phyloP scores from a whole-genome alignment of 2,888 invertebrate genomes.

The Dolomedes plantarius region DNA sequence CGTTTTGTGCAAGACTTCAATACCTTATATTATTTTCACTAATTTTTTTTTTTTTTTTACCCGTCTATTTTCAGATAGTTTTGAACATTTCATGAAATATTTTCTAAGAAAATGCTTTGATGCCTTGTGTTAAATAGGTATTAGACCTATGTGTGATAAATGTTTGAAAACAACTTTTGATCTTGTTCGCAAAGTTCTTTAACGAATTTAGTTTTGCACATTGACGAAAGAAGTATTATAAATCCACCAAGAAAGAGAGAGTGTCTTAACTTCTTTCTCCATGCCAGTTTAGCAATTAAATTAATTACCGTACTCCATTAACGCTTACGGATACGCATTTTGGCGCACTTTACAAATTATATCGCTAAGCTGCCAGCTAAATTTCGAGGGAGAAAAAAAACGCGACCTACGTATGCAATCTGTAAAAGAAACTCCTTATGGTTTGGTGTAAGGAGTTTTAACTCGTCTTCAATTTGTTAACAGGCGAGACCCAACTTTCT shows the following conservation, averaged over 20 bases:
- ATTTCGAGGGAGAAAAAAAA: slow-evolving; percentile 15
- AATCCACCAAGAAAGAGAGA: slow-evolving; percentile 6
- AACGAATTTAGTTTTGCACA: too few species aligned
- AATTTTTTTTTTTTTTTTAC: too few species aligned
- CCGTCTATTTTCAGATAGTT: too few species aligned
- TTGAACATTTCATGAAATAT: too few species aligned
- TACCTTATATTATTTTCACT: too few species aligned
- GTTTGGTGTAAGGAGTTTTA: slow-evolving; percentile 56
- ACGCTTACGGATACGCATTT: slow-evolving; percentile 26
- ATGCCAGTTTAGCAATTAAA: slow-evolving; percentile 41
- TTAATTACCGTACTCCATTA: slow-evolving; percentile 56
- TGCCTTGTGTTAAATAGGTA: too few species aligned
- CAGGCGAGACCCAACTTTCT: slow-evolving; percentile 49
- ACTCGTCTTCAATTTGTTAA: slow-evolving; percentile 70
- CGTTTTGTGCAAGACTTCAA: too few species aligned
- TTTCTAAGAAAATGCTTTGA: too few species aligned
- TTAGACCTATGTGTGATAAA: too few species aligned
- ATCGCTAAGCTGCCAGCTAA: neutral
- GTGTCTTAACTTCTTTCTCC: slow-evolving; percentile 31
- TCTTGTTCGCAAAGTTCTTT: too few species aligned
- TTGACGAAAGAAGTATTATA: slow-evolving; percentile 17
- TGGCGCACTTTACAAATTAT: slow-evolving; percentile 29
- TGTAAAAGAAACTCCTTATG: slow-evolving; percentile 49
- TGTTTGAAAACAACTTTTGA: too few species aligned
- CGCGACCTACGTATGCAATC: slow-evolving; percentile 4